Conservation (phyloP, 2,113 vertebrate species). For the Larimichthys crocea region DNA sequence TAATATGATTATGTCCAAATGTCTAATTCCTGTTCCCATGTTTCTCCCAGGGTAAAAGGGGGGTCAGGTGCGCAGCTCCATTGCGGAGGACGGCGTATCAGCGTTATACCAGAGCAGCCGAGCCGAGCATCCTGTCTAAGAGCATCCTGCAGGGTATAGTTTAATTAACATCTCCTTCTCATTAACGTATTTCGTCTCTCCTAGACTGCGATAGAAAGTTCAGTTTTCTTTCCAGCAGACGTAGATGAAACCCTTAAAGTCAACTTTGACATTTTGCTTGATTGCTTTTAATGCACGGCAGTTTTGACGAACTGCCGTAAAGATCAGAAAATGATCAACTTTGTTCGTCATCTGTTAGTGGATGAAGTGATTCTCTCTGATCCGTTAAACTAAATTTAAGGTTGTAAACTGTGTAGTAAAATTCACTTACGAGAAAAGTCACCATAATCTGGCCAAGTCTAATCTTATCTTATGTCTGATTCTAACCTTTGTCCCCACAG, state of each 20-base stretch:
- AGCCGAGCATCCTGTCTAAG: conserved; percentile 78
- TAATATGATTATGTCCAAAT: conserved; percentile 49
- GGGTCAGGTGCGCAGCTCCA: conserved; percentile 71
- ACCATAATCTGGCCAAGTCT: not conserved
- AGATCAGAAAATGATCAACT: not conserved
- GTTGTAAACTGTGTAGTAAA: not conserved
- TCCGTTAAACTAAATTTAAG: not conserved
- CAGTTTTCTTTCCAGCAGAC: not conserved
- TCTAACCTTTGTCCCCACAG: too few relatives aligned
- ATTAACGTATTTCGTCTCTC: conserved; percentile 44
- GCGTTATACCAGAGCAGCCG: conserved; percentile 72
- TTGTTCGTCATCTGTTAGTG: not conserved
- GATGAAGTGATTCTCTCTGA: not conserved
- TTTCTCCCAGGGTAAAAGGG: conserved; percentile 81
- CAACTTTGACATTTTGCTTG: not conserved
- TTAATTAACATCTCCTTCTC: conserved; percentile 69
- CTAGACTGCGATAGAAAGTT: conserved; percentile 12
- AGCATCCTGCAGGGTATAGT: conserved; percentile 83
- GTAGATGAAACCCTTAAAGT: not conserved
- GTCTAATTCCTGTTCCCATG: conserved; percentile 57
- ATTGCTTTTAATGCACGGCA: not conserved
- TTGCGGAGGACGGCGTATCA: conserved; percentile 79
- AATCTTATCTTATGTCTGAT: not conserved
- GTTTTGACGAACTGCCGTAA: not conserved
- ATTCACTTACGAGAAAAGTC: not conserved